These are phyloP conservation scores for Oceanodroma tethys DNA, from an alignment of 2,113 vertebrate genomes.

Conservation along the genomic window DNA sequence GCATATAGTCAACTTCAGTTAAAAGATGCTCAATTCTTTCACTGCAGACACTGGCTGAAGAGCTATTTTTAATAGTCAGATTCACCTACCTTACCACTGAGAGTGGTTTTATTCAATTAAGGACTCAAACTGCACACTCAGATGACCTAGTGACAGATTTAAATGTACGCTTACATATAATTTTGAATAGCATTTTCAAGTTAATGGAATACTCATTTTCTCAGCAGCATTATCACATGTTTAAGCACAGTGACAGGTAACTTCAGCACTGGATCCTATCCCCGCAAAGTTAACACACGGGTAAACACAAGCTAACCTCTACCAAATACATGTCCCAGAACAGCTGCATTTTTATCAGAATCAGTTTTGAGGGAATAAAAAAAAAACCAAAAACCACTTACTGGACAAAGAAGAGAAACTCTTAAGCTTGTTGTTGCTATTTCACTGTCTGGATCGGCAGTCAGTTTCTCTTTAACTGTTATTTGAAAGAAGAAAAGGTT, in stretches of 20 bases:
- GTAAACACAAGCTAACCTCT: not conserved
- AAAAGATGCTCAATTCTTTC: not conserved
- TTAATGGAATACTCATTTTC: not conserved
- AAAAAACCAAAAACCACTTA: constrained; percentile 70
- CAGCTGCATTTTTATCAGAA: not conserved
- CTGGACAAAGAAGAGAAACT: constrained; percentile 97
- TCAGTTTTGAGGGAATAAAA: not conserved
- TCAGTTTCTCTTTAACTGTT: constrained; percentile 97
- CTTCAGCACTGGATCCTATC: not conserved
- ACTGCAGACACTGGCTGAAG: not conserved
- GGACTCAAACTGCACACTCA: not conserved
- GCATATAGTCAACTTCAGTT: no score
- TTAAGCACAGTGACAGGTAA: not conserved
- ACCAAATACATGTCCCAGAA: not conserved
- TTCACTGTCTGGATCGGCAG: constrained; percentile 98
- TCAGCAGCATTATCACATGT: not conserved
- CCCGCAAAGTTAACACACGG: not conserved
- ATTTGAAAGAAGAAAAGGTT: constrained; percentile 28
- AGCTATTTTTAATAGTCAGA: not conserved
- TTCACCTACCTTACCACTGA: not conserved
- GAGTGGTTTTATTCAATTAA: not conserved
- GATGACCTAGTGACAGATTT: not conserved
- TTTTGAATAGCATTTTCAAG: not conserved
- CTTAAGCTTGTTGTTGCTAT: constrained; percentile 97
- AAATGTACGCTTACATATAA: not conserved